Conservation (phyloP, 2,888 invertebrate species). For the Polyploca ridens region DNA sequence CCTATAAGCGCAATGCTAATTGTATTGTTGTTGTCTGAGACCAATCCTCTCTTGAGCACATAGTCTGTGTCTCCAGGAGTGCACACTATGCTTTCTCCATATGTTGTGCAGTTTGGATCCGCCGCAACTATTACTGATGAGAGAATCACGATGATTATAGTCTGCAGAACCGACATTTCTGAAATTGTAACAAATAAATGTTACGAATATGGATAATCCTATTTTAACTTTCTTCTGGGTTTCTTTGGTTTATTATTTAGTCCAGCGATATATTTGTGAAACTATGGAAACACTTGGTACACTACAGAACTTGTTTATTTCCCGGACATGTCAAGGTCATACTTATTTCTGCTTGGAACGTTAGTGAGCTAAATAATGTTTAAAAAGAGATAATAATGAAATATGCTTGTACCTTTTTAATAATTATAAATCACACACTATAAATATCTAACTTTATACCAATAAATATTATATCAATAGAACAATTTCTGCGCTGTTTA, state of each 20-base stretch:
- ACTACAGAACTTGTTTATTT: neutral
- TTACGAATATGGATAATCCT: neutral
- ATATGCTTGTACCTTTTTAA: too few species aligned
- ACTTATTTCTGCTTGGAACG: too few species aligned
- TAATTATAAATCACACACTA: too few species aligned
- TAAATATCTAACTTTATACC: too few species aligned
- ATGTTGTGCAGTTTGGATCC: constrained; percentile 35
- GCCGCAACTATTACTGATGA: constrained; percentile 21
- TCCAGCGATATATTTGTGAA: neutral
- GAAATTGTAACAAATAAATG: neutral
- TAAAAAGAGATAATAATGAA: too few species aligned
- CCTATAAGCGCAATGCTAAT: constrained; percentile 38
- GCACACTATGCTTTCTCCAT: constrained; percentile 34
- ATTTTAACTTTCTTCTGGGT: neutral
- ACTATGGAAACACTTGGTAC: neutral
- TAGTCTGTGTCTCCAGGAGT: constrained; percentile 36
- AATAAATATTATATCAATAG: too few species aligned
- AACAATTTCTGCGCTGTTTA: too few species aligned
- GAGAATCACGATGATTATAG: constrained; percentile 15
- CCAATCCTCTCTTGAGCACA: constrained; percentile 42
- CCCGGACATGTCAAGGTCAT: neutral
- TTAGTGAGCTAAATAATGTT: too few species aligned
- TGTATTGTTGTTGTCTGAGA: constrained; percentile 49
- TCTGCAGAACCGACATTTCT: constrained; percentile 13
- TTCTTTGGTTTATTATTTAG: neutral